Evolutionary conservation across 1,140 invertebrate genomes (phyloP), one percentile per base, ranked within the genome.

Genomic region (Diprion similis): DNA sequence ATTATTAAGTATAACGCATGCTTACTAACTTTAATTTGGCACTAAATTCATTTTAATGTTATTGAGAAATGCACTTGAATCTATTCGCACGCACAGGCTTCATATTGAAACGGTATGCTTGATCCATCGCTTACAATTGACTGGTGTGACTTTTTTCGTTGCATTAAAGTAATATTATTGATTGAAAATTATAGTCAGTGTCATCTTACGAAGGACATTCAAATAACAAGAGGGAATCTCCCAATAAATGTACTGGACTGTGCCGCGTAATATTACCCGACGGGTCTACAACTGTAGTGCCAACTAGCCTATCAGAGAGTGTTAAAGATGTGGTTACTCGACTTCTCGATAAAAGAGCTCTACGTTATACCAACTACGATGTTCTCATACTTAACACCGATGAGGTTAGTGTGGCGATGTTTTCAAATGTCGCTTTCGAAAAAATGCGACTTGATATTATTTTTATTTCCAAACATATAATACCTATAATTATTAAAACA

Each of bases 241-340:
- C 84, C 73, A 76, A 80, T 75, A 88, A 88, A 81, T 88, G 86
- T 78, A 84, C 85, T 74, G 87, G 87, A 46, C 86, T 97, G 70
- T 98, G 96, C 88, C 92, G 97, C 71, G 95, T 99, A 66, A 93
- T 96, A 81, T 89, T 98, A 71, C 96, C 95, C 6, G 96, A 97
- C 88, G 93, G 94, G 67, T 96, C 96, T 37, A 97, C 96, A 11
- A 97, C 97, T 8, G 96, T 98, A 76, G 94, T 98, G 68, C 92
- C 93, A 81, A 92, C 93, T 15, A 91, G 91, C 84, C 89, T 89
- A 83, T 92, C 90, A 46, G 93, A 96, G 77, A 93, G 92, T 10
- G 92, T 97, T 75, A 91, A 92, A 76, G 90, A 92, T 73, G 89
- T 98, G 73, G 91, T 98, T 46, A 92, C 92, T 75, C 90, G 94